Percentiles rank a stretch among this genome's conserved stretches.
phyloP scores from a whole-genome alignment of 2,888 invertebrate genomes.

The Cephus nigrinus region DNA sequence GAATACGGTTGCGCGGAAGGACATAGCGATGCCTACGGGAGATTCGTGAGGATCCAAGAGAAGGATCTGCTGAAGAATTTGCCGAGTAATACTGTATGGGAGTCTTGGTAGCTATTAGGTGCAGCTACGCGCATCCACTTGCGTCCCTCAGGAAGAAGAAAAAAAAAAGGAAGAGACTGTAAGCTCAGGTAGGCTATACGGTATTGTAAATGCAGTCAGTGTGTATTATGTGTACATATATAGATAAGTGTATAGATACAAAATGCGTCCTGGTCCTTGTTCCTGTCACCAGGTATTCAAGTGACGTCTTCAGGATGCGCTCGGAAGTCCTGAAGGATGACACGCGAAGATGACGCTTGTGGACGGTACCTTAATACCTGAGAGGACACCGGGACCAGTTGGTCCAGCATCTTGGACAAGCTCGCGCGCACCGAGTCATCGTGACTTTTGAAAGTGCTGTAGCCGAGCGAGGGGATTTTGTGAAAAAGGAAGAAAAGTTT shows the following conservation, averaged over 20 bases:
- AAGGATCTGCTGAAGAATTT: slow-evolving; percentile 50
- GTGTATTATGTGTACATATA: neutral
- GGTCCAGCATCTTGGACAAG: neutral
- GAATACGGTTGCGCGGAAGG: slow-evolving; percentile 39
- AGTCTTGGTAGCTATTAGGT: slow-evolving; percentile 44
- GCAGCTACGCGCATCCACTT: slow-evolving; percentile 17
- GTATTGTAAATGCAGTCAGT: neutral
- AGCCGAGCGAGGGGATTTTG: neutral
- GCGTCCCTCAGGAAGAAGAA: neutral
- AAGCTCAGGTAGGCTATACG: neutral
- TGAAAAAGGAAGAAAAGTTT: neutral
- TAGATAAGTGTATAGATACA: neutral
- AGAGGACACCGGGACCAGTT: neutral
- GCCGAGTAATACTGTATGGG: slow-evolving; percentile 53
- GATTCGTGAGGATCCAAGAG: slow-evolving; percentile 16
- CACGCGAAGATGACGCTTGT: neutral
- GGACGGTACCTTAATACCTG: neutral
- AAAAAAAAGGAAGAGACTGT: neutral
- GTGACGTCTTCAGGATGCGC: neutral
- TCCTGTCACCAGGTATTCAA: neutral
- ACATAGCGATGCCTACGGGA: slow-evolving; percentile 41
- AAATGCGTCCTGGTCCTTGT: neutral
- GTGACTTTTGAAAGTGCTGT: neutral
- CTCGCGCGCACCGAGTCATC: neutral
- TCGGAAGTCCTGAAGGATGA: neutral